Percentiles rank a stretch among this genome's conserved stretches.
Conservation (phyloP, 2,888 invertebrate species). For the Polydrusus cervinus region DNA sequence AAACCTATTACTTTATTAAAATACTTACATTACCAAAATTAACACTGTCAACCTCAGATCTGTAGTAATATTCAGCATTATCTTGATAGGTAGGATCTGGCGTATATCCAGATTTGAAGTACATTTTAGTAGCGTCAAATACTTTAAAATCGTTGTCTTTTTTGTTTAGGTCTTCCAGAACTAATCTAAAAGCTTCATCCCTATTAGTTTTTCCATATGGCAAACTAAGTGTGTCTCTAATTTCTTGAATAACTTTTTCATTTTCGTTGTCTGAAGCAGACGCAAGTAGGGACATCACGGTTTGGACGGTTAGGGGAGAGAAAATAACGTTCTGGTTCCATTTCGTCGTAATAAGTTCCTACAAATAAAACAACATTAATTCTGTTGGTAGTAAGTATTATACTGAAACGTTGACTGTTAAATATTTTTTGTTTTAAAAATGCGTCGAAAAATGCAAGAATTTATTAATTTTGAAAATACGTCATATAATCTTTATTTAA, state of each 20-base stretch:
- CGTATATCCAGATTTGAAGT: neutral
- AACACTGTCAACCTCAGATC: neutral
- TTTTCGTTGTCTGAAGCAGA: neutral
- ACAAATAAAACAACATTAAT: neutral
- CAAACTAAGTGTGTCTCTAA: neutral
- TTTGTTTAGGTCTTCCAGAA: conserved; percentile 11
- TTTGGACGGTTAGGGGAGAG: conserved; percentile 24
- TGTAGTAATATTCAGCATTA: neutral
- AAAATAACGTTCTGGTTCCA: conserved; percentile 22
- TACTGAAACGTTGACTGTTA: too few relatives aligned
- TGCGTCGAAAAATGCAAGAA: too few relatives aligned
- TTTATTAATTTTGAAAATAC: too few relatives aligned
- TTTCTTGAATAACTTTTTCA: neutral
- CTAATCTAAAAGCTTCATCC: conserved; percentile 3
- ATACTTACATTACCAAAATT: conserved; percentile 4
- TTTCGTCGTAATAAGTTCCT: neutral
- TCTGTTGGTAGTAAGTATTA: too few relatives aligned
- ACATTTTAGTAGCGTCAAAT: conserved; percentile 28
- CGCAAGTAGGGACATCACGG: neutral
- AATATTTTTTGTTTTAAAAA: too few relatives aligned
- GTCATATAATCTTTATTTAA: too few relatives aligned
- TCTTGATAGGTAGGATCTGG: neutral
- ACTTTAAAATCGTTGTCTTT: conserved; percentile 29
- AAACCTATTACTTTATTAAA: neutral
- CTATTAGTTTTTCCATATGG: neutral